These are phyloP conservation scores for Yponomeuta evonymella DNA, from an alignment of 2,888 invertebrate genomes.

Conservation along the genomic window DNA sequence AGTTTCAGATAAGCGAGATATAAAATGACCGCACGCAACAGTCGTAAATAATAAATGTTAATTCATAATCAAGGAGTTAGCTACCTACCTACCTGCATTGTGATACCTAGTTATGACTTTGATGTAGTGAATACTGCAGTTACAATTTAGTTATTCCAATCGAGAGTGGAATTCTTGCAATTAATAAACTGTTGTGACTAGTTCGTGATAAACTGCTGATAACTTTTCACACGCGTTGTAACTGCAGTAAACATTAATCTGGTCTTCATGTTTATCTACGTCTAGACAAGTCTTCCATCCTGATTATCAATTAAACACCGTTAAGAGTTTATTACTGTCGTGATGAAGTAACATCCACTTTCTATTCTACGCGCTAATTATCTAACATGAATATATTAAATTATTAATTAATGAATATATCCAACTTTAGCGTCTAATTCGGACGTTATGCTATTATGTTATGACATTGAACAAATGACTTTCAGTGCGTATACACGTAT, in stretches of 20 bases:
- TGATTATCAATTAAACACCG: background rate
- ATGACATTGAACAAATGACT: too few species aligned
- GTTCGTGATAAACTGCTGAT: background rate
- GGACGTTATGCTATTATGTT: background rate
- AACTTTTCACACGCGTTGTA: background rate
- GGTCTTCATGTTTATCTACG: background rate
- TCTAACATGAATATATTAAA: background rate
- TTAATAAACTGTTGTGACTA: background rate
- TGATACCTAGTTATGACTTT: too few species aligned
- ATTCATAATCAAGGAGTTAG: too few species aligned
- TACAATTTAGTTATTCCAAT: background rate
- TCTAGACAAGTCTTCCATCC: background rate
- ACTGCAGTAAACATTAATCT: background rate
- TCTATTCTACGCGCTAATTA: constrained; percentile 8
- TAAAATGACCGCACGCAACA: background rate
- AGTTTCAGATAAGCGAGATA: background rate
- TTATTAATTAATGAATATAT: background rate
- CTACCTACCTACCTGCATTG: too few species aligned
- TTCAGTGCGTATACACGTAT: too few species aligned
- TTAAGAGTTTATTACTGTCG: background rate
- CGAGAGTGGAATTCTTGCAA: background rate
- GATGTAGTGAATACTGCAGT: too few species aligned
- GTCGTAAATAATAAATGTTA: background rate
- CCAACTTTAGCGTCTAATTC: background rate
- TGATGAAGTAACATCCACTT: constrained; percentile 10